Evolutionary conservation across 1,140 invertebrate species (phyloP).

Genomic region (Archegozetes longisetosus): DNA sequence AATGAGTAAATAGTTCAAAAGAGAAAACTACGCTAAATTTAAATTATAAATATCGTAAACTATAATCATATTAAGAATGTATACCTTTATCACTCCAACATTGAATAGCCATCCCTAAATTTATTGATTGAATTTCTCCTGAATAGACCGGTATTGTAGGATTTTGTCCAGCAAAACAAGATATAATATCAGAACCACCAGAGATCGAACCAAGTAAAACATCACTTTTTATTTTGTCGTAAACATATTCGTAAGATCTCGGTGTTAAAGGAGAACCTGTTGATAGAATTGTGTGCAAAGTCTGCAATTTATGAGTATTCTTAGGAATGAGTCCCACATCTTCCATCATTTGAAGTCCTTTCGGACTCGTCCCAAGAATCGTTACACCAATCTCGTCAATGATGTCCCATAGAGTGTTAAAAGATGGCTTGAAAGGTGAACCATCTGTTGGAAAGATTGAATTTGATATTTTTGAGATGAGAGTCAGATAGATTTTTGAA

Average conservation of each 20-base stretch:
- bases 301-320: constrained; percentile 32
- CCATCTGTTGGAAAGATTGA: constrained; percentile 26
- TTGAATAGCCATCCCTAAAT: constrained; percentile 38
- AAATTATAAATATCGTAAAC: neutral
- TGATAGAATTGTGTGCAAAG: constrained; percentile 36
- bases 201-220: constrained; percentile 38
- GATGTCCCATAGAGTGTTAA: constrained; percentile 37
- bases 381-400: constrained; percentile 38
- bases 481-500: too few species aligned
- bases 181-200: constrained; percentile 43
- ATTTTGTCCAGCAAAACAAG: constrained; percentile 41
- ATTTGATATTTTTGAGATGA: too few species aligned
- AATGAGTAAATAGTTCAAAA: neutral
- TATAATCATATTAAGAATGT: too few species aligned
- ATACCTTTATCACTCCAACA: constrained; percentile 33
- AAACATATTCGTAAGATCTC: constrained; percentile 39
- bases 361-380: constrained; percentile 40
- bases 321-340: constrained; percentile 30
- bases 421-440: constrained; percentile 33
- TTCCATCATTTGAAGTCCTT: constrained; percentile 39
- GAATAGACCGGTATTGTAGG: constrained; percentile 35
- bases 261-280: constrained; percentile 42
- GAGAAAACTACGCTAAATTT: neutral
- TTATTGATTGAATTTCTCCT: constrained; percentile 39
- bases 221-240: constrained; percentile 37